Percentiles rank a stretch among this genome's conserved stretches.
phyloP scores from a whole-genome alignment of 64 coral and sea anemone species.

The Dendrophyllia cribrosa region DNA sequence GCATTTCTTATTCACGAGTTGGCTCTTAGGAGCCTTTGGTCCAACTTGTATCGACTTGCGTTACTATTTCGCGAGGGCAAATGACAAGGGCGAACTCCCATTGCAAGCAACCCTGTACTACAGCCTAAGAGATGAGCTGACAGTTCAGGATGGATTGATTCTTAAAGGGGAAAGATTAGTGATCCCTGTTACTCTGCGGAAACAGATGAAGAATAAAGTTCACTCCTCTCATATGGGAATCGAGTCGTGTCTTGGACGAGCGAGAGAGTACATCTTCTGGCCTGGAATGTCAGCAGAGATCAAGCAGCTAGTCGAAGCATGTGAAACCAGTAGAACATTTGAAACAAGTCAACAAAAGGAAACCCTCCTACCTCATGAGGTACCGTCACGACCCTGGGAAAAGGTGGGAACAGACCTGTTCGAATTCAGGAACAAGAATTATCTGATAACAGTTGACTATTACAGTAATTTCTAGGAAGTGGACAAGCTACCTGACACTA shows the following conservation, averaged over 20 bases:
- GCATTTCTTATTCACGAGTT: no score
- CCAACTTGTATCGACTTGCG: no score
- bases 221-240: no score
- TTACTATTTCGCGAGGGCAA: slow-evolving; percentile 8
- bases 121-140: no score
- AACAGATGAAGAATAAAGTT: no score
- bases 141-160: no score
- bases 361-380: not conserved
- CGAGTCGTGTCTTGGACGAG: no score
- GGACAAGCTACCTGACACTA: not conserved
- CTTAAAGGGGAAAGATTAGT: no score
- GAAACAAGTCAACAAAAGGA: not conserved
- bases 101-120: not conserved
- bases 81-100: not conserved
- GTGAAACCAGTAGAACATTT: not conserved
- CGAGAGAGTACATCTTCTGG: no score
- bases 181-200: no score
- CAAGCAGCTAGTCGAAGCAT: not conserved
- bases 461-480: slow-evolving; percentile 21
- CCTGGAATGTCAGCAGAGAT: no score
- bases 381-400: not conserved
- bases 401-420: not conserved
- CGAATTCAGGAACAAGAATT: not conserved
- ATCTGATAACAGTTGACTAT: slow-evolving; percentile 1
- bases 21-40: no score